Percentiles rank a stretch among this genome's conserved stretches.
Evolutionary conservation across 2,888 invertebrate species (phyloP).

Genomic region (Leucoptera coffeella): DNA sequence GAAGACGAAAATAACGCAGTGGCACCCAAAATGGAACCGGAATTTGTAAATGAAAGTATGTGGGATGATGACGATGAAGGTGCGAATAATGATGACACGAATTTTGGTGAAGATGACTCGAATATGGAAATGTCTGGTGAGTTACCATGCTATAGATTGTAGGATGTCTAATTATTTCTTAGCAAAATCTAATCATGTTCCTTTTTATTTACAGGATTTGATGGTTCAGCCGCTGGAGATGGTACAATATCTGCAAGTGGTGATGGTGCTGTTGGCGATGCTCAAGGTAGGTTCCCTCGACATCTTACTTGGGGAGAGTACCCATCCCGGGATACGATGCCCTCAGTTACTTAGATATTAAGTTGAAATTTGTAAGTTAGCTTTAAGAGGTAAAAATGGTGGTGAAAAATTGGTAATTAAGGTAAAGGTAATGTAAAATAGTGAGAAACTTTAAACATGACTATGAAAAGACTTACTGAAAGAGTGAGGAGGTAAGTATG

Average conservation of each 20-base stretch:
- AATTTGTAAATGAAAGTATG: conserved; percentile 57
- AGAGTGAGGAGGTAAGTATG: no score
- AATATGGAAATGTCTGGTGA: conserved; percentile 59
- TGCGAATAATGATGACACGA: conserved; percentile 56
- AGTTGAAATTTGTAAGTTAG: conserved; percentile 43
- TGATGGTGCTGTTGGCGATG: conserved; percentile 49
- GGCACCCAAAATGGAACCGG: conserved; percentile 63
- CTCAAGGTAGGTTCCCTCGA: no score
- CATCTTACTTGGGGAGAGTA: no score
- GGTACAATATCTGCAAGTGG: conserved; percentile 42
- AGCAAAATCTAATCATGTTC: neutral
- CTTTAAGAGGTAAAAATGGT: conserved; percentile 6
- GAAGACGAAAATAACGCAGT: conserved; percentile 51
- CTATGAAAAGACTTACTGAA: no score
- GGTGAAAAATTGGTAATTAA: no score
- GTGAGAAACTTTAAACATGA: no score
- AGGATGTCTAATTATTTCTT: neutral
- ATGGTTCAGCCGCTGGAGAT: conserved; percentile 44
- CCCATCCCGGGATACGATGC: no score
- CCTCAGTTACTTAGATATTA: conserved; percentile 14
- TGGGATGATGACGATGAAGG: conserved; percentile 58
- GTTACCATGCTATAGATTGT: no score
- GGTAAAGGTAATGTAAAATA: no score
- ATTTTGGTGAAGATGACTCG: conserved; percentile 60
- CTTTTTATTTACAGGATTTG: conserved; percentile 23